Percentiles rank a stretch among this genome's conserved stretches.
phyloP scores from a whole-genome alignment of 64 coral and sea anemone genomes.

The Actinia equina region DNA sequence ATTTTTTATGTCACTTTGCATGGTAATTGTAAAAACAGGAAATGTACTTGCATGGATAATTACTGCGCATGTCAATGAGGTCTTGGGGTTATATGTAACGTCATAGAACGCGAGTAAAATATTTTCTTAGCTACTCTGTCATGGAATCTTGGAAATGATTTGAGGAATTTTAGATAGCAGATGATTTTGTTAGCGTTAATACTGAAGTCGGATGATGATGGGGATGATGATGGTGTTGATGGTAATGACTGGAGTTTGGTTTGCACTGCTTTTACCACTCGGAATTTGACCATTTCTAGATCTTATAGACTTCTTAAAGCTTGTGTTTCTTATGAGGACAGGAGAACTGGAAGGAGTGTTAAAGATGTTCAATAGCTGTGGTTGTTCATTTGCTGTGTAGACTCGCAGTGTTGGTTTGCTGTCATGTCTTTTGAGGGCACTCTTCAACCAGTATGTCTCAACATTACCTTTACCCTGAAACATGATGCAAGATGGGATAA shows the following conservation, averaged over 20 bases:
- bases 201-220: no score
- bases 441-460: conserved; percentile 35
- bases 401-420: not conserved
- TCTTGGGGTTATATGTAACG: not conserved
- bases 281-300: conserved; percentile 9
- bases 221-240: no score
- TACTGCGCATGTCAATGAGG: not conserved
- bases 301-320: conserved; percentile 1
- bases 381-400: not conserved
- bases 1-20: not conserved
- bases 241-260: conserved; percentile 1
- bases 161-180: no score
- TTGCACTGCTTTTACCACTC: conserved; percentile 9
- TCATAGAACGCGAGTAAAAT: not conserved
- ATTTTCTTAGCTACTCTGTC: no score
- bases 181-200: no score
- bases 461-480: conserved; percentile 45
- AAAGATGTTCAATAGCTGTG: not conserved
- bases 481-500: not conserved
- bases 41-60: no score
- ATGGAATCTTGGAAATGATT: no score
- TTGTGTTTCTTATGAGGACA: not conserved
- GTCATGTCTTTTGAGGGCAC: not conserved
- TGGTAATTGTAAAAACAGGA: no score
- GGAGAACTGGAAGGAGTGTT: conserved; percentile 4